Percentiles rank a stretch among this genome's conserved stretches.
Conservation (phyloP, 35 echinoderm and acorn worm species). For the Acanthaster planci region DNA sequence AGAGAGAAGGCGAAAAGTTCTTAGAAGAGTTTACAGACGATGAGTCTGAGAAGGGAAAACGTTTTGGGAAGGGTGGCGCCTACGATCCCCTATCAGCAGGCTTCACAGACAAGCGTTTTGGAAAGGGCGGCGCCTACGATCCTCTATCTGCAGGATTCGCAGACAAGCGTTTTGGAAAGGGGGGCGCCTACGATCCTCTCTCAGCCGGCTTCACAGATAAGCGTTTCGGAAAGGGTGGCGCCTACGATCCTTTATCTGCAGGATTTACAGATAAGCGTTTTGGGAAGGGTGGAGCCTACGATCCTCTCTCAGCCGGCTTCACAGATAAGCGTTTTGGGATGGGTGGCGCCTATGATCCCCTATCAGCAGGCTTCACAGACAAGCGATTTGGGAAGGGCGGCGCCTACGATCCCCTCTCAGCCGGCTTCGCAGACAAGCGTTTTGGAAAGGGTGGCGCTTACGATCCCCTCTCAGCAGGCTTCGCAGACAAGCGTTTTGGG, state of each 20-base stretch:
- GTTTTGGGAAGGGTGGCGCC: neutral
- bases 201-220: constrained; percentile 19
- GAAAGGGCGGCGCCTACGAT: neutral
- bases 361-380: constrained; percentile 14
- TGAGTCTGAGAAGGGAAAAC: neutral
- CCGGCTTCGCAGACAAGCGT: constrained; percentile 14
- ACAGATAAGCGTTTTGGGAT: neutral
- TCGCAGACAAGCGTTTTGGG: neutral
- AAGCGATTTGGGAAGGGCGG: neutral
- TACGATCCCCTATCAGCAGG: neutral
- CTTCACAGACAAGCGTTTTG: neutral
- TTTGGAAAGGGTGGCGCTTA: neutral
- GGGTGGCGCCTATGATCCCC: neutral
- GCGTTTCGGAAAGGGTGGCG: neutral
- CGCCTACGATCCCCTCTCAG: constrained; percentile 9
- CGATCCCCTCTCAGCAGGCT: constrained; percentile 1
- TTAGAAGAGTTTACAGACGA: constrained; percentile 16
- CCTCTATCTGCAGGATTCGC: constrained; percentile 6
- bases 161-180: neutral
- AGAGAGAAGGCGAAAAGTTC: neutral
- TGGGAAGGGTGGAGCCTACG: neutral
- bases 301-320: constrained; percentile 18
- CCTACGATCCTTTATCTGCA: neutral
- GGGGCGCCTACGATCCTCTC: neutral
- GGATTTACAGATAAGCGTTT: constrained; percentile 6